Evolutionary conservation across 2,113 vertebrate species (phyloP), one percentile per base, ranked within the genome.

Genomic region (Gambusia affinis): DNA sequence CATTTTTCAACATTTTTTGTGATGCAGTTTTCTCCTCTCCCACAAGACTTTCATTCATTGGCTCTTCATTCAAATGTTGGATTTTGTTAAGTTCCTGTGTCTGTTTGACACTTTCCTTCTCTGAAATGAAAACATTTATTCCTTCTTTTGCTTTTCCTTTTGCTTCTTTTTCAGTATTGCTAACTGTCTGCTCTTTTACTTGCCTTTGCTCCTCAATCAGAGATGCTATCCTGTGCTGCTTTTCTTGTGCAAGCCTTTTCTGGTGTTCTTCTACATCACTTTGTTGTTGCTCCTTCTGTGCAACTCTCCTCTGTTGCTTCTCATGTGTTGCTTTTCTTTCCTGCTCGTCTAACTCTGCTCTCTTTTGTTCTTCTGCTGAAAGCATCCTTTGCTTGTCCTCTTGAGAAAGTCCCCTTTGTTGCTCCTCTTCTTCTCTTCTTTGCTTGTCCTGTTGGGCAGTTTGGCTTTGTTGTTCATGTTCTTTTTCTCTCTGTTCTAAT

Each of bases 201-300:
- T 19, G 72, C 62, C 7, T 68, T 73, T 90, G 71, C 44, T 79
- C 70, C 44, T 88, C 76, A 67, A 30, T 67, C 24, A 72, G 22
- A 6, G 10, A 33, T 54, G 12, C 70, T 82, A 28, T 73, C 4
- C 12, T 57, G 0, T 79, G 67, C 29, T 79, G 29, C 8, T 69
- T 64, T 62, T 80, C 75, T 29, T 67, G 64, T 35, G 70, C n/a
- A 42, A 66, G 51, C 37, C 57, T 73, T 47, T 2, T 72, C 1
- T 5, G 39, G 7, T 64, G 5, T 3, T 72, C 42, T 3, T 27
- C 17, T 0, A 1, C 33, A 47, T 30, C 35, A 37, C 3, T 73
- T 0, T 15, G 67, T 0, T 64, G 42, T 1, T 78, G 35, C 2
- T 80, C 70, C 4, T 63, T 66, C 0, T 72, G 28, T 14, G 27